Conservation (phyloP, 2,888 invertebrate species). For the Pomacea canaliculata region DNA sequence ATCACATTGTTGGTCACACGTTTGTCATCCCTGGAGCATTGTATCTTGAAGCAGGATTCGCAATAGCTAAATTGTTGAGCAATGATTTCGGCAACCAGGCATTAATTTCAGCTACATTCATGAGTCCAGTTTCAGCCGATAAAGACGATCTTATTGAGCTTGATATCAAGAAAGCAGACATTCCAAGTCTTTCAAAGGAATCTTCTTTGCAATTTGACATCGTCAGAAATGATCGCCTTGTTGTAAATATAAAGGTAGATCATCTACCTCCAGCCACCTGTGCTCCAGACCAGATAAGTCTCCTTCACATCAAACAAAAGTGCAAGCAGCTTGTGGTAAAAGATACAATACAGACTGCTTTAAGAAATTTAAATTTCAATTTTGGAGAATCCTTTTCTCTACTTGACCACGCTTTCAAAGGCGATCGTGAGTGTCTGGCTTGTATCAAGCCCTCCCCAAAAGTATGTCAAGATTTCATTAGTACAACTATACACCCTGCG, state of each 20-base stretch:
- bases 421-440: constrained; percentile 35
- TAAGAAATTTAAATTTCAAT: constrained; percentile 23
- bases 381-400: constrained; percentile 22
- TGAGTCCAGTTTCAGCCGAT: constrained; percentile 6
- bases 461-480: constrained; percentile 28
- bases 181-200: background rate
- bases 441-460: constrained; percentile 33
- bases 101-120: constrained; percentile 17
- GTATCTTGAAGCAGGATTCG: constrained; percentile 45
- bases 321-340: constrained; percentile 19
- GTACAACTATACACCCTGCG: constrained; percentile 45
- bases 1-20: constrained; percentile 38
- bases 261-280: background rate
- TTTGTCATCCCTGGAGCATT: constrained; percentile 40
- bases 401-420: constrained; percentile 29
- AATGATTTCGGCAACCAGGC: background rate
- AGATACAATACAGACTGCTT: constrained; percentile 16
- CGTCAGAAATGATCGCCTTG: no score
- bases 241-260: constrained; percentile 17
- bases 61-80: constrained; percentile 24
- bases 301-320: constrained; percentile 17
- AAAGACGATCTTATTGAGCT: background rate
- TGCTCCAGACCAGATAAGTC: constrained; percentile 14
- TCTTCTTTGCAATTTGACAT: no score
- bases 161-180: constrained; percentile 8